Evolutionary conservation across 1,140 invertebrate species (phyloP).

Genomic region (Homarus americanus): DNA sequence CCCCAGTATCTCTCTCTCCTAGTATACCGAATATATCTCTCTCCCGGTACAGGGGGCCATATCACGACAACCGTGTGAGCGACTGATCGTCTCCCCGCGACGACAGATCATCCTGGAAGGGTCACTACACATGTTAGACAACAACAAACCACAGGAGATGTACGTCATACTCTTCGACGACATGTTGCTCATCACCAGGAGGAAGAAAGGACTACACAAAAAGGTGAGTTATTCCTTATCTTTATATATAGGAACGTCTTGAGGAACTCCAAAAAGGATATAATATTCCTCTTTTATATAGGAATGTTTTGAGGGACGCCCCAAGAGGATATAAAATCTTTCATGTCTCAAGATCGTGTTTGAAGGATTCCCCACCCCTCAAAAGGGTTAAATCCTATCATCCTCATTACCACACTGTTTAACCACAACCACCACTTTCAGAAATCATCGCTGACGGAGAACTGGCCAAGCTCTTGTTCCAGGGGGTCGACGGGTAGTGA

Average conservation of each 20-base stretch:
- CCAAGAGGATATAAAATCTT: no score
- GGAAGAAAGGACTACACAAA: conserved; percentile 82
- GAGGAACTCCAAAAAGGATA: no score
- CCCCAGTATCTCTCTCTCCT: background rate
- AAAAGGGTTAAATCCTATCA: no score
- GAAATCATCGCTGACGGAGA: conserved; percentile 81
- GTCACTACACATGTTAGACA: conserved; percentile 81
- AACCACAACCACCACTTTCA: conserved; percentile 62
- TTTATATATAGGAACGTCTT: no score
- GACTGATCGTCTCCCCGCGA: conserved; percentile 83
- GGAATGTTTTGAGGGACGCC: no score
- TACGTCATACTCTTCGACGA: conserved; percentile 86
- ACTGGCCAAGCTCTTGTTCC: conserved; percentile 79
- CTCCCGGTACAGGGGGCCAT: conserved; percentile 79
- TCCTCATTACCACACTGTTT: no score
- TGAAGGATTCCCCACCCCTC: no score
- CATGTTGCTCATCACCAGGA: conserved; percentile 83
- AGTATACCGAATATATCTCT: background rate
- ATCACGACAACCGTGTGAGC: conserved; percentile 84
- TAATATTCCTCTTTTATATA: no score
- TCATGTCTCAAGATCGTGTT: no score
- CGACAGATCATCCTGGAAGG: conserved; percentile 84
- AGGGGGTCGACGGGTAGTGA: conserved; percentile 77
- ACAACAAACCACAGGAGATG: conserved; percentile 82
- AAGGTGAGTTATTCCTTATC: no score